Evolutionary conservation across 2,113 vertebrate genomes (phyloP).

Genomic region (Nothobranchius kuhntae): DNA sequence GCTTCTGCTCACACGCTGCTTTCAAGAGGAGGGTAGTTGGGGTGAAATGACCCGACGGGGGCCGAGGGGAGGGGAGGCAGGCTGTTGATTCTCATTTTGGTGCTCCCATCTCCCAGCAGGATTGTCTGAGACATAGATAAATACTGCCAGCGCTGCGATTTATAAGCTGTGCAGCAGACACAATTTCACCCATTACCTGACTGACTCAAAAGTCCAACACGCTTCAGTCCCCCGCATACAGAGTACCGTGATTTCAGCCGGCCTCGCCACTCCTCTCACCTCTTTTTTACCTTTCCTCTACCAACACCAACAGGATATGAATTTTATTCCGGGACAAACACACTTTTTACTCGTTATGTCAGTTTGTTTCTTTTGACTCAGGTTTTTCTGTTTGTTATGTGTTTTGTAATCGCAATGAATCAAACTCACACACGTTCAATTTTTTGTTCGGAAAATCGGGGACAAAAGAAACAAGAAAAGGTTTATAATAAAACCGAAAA

Average conservation of each 20-base stretch:
- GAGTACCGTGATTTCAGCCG: conserved; percentile 41
- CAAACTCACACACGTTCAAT: too few species aligned
- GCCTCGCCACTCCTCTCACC: conserved; percentile 18
- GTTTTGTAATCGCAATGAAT: too few species aligned
- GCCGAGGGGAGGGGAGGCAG: conserved; percentile 52
- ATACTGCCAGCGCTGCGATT: conserved; percentile 72
- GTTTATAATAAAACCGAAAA: too few species aligned
- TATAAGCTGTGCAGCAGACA: conserved; percentile 69
- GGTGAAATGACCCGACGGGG: conserved; percentile 63
- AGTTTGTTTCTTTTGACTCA: neutral
- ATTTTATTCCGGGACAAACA: conserved; percentile 1
- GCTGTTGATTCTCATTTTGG: conserved; percentile 76
- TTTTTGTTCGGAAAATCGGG: too few species aligned
- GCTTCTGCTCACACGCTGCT: conserved; percentile 63
- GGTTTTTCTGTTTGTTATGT: too few species aligned
- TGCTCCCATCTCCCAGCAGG: conserved; percentile 65
- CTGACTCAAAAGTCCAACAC: conserved; percentile 57
- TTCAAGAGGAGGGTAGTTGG: conserved; percentile 37
- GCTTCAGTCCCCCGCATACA: conserved; percentile 58
- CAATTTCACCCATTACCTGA: conserved; percentile 72
- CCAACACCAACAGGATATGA: conserved; percentile 19
- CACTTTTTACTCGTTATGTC: neutral
- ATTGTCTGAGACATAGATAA: conserved; percentile 75
- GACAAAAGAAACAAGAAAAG: too few species aligned
- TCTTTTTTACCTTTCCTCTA: conserved; percentile 15